Evolutionary conservation across 2,888 invertebrate species (phyloP), one percentile per base, ranked within the genome.

Genomic region (Polydrusus tereticollis): DNA sequence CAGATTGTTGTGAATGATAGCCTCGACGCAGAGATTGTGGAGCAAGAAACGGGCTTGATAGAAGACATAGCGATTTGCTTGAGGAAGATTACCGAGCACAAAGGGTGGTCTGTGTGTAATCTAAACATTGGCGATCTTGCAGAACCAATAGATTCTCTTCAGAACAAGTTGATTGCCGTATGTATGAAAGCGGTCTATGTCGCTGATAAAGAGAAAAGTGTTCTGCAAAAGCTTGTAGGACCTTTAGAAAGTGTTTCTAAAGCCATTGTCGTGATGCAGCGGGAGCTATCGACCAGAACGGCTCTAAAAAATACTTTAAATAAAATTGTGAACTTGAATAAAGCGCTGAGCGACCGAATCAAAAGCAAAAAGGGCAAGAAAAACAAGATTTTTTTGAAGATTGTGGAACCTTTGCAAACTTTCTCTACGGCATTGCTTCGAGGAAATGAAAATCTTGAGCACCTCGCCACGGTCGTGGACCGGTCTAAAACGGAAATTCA

Each of bases 231-330:
- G 41, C 74, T 85, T 12, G 52, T 83, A 1, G 77, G 80, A 66
- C 82, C 84, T 0, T 69, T 86, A 26, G 85, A 86, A 76, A 78
- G 79, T 45, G 75, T 85, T 10, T 81, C 80, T 8, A 85, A 84
- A 74, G 78, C 79, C 2, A 82, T 85, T 14, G 83, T 85, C 20
- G 80, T 77, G 50, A 82, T 85, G 14, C 81, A 84, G 74, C 80
- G 77, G 66, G 77, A 78, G 59, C 65, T 81, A 21, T 75, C 76
- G n/a, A 77, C 72, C 41, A 78, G 79, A 68, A 72, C 71, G 23
- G 59, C 71, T 38, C 16, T 82, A 5, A 72, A 74, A 5, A 76
- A 70, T n/a, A 68, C 71, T 36, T 36, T 74, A 50, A 71, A 75
- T 14, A 69, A 73, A 52, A 75, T 82, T 16, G 18, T 50, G 8